Base-by-base conservation (phyloP, 2,888 invertebrate genomes). In the Loripinus fragilis region DNA sequence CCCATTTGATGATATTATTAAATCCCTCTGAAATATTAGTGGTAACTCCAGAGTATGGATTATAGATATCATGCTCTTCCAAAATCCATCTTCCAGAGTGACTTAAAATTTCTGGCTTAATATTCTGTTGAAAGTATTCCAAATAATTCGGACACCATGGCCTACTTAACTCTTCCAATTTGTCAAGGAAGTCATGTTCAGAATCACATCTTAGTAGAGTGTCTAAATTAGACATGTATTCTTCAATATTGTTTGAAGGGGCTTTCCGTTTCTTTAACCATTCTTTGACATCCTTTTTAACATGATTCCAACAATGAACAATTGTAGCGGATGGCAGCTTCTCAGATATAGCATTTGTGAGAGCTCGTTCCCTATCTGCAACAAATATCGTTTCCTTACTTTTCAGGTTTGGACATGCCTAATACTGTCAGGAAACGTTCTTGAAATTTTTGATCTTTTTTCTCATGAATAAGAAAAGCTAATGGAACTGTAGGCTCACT, bases 1-100 rank as follows among this genome's bases (percentile, higher is more conserved):
- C 25, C n/a, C 64, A 33, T 69, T 79, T 75, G 0, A 64, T 75
- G 2, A 69, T 55, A 10, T 68, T 64, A 41, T 79, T 79, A 33
- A 75, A 67, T n/a, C 72, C 50, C 30, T 78, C 78, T 23, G 55
- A 38, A 35, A 78, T 74, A 33, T 78, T 78, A n/a, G 73, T 78
- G 23, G 78, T 78, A 8, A 71, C 66, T 12, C 78, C 74, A 12
- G 74, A 74, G 23, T 67, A 74, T 1, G 66, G 78, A 45, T 71
- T 71, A 28, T n/a, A 78, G 25, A 35, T 25, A 23, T 77, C 45
- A 25, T 66, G 20, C 10, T 55, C 41, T 28, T 77, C 77, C 41
- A 72, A 25, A 20, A 77, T 30, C 68, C 72, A 77, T 68, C 65
- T 52, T 20, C 50, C 55, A 10, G 67, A 67, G 17, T 41, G 17